Base-by-base conservation (phyloP, 2,888 invertebrate species). In the Crocallis elinguaria region DNA sequence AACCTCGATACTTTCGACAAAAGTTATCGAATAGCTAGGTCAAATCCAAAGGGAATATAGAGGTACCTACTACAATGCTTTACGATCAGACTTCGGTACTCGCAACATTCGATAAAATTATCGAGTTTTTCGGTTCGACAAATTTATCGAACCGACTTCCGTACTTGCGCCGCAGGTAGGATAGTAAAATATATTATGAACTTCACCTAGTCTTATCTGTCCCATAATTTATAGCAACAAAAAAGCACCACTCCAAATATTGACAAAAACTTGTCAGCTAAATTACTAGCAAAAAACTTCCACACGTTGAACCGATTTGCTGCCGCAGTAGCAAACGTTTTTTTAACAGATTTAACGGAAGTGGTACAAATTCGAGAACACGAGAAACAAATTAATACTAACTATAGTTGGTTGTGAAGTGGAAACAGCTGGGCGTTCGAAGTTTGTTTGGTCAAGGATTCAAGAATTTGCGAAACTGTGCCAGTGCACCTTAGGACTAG, bases 321-420 rank as follows among this genome's bases (percentile, higher is more conserved):
- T 49, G 50, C 60, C 52, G 35, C 57, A 63, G 54, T 52, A 50
- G 64, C 68, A 71, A 73, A 73, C 71, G 63, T 56, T 60, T 56
- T 55, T 61, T 36, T 13, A 45, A 53, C 48, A 38, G 66, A 67
- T 72, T 66, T 61, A 64, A 62, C 64, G 73, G 75, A 78, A 80
- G 80, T 77, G 73, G 72, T 79, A 87, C 86, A 84, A 88, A 91
- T 89, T 85, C 71, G 80, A 73, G 82, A 84, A 86, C 88, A 87
- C 77, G 75, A 83, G 77, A 88, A 87, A 85, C 88, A 88, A 87
- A 90, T 91, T 89, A 88, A 77, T 77, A 66, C 59, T 54, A 38
- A 66, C 59, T 54, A 38, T 44, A 56, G 53, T 45, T 38, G 32
- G 52, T 44, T 44, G 51, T 78, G 68, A 79, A 89, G 88, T 88